Evolutionary conservation across 2,888 invertebrate species (phyloP).

Genomic region (Trachelus tabidus): DNA sequence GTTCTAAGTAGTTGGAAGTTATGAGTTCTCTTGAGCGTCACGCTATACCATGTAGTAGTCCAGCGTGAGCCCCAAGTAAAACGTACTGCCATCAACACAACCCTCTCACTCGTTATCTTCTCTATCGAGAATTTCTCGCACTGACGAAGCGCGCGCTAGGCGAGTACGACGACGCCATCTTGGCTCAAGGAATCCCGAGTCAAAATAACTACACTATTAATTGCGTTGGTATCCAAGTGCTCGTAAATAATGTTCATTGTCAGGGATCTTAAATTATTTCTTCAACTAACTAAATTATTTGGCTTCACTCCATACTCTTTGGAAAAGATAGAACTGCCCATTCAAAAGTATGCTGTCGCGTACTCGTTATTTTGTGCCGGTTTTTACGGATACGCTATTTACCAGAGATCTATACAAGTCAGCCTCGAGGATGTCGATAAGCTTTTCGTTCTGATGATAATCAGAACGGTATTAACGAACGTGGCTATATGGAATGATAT

Average conservation of each 20-base stretch:
- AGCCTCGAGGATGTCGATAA: neutral
- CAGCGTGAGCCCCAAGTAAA: neutral
- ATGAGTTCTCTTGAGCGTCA: neutral
- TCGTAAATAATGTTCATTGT: neutral
- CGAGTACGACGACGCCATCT: neutral
- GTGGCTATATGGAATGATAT: neutral
- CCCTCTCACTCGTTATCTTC: neutral
- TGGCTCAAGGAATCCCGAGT: neutral
- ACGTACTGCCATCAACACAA: neutral
- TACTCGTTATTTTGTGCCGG: neutral
- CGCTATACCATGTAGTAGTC: neutral
- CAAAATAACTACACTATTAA: neutral
- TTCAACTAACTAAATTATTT: neutral
- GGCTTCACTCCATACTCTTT: neutral
- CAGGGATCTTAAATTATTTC: neutral
- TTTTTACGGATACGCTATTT: neutral
- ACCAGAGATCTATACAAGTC: neutral
- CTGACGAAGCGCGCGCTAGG: neutral
- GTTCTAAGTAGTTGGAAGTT: neutral
- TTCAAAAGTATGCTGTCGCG: neutral
- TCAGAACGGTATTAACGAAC: neutral
- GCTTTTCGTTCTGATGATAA: neutral
- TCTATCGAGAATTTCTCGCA: neutral
- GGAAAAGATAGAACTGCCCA: neutral
- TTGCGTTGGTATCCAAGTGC: neutral